Conservation (phyloP, 2,797 vertebrate species). For the Avahi laniger region DNA sequence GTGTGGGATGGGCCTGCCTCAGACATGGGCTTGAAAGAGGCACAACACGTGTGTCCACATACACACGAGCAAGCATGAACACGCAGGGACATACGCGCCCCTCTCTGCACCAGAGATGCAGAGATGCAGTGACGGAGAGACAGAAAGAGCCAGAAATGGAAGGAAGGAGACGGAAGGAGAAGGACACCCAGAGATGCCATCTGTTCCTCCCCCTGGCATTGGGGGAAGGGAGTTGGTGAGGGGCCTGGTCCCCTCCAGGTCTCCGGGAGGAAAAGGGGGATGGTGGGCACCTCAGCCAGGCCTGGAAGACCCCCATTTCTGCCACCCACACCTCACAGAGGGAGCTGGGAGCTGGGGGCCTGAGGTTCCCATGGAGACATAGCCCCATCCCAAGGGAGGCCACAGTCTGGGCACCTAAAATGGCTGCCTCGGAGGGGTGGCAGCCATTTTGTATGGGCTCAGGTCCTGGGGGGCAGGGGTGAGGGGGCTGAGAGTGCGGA, state of each 20-base stretch:
- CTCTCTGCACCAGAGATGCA: constrained; percentile 59
- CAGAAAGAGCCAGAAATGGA: constrained; percentile 73
- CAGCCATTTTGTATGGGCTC: constrained; percentile 73
- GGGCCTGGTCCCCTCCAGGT: constrained; percentile 73
- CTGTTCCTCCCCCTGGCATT: constrained; percentile 79
- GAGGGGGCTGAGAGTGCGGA: neutral
- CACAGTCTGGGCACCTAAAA: constrained; percentile 76
- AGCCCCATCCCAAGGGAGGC: constrained; percentile 74
- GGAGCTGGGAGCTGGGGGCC: constrained; percentile 31
- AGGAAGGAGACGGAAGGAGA: constrained; percentile 68
- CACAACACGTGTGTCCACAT: constrained; percentile 52
- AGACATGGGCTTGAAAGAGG: constrained; percentile 66
- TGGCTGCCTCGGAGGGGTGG: constrained; percentile 75
- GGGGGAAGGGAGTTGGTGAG: constrained; percentile 76
- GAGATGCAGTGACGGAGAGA: constrained; percentile 63
- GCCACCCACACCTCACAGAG: neutral
- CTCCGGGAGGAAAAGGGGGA: constrained; percentile 26
- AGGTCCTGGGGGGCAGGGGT: constrained; percentile 33
- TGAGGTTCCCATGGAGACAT: constrained; percentile 75
- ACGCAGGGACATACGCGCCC: neutral
- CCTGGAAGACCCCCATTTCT: constrained; percentile 2
- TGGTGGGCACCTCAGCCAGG: neutral
- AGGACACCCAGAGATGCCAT: constrained; percentile 80
- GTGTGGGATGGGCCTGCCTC: constrained; percentile 68
- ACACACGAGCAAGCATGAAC: constrained; percentile 33